Evolutionary conservation across 1,140 invertebrate genomes (phyloP).

Genomic region (Cepaea nemoralis): DNA sequence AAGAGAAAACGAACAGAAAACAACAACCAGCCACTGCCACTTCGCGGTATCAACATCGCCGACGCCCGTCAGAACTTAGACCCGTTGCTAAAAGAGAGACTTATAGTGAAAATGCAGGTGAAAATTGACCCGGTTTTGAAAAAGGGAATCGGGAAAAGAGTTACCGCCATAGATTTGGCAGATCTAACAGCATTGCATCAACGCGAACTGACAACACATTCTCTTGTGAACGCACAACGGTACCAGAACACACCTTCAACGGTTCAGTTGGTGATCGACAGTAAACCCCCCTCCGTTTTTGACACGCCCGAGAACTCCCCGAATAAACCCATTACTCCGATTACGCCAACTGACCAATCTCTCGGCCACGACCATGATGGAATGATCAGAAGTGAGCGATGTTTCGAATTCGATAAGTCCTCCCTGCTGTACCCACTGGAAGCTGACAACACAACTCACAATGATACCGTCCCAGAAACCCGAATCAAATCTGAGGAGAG

Average conservation of each 20-base stretch:
- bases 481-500: background rate
- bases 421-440: background rate
- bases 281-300: slow-evolving; percentile 19
- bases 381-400: background rate
- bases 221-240: background rate
- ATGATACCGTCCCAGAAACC: background rate
- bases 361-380: background rate
- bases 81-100: slow-evolving; percentile 10
- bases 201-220: background rate
- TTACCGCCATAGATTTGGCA: slow-evolving; percentile 31
- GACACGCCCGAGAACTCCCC: slow-evolving; percentile 37
- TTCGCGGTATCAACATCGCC: slow-evolving; percentile 16
- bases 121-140: slow-evolving; percentile 33
- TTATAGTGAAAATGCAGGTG: slow-evolving; percentile 30
- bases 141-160: slow-evolving; percentile 16
- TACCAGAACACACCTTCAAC: background rate
- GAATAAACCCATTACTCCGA: background rate
- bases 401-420: slow-evolving; percentile 16
- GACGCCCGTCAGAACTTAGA: slow-evolving; percentile 6
- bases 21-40: background rate
- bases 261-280: background rate
- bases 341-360: background rate
- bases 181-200: slow-evolving; percentile 15
- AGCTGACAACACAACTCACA: background rate
- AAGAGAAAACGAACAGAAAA: slow-evolving; percentile 2